Base-by-base conservation (phyloP, 2,888 invertebrate species). In the Acronicta alni region DNA sequence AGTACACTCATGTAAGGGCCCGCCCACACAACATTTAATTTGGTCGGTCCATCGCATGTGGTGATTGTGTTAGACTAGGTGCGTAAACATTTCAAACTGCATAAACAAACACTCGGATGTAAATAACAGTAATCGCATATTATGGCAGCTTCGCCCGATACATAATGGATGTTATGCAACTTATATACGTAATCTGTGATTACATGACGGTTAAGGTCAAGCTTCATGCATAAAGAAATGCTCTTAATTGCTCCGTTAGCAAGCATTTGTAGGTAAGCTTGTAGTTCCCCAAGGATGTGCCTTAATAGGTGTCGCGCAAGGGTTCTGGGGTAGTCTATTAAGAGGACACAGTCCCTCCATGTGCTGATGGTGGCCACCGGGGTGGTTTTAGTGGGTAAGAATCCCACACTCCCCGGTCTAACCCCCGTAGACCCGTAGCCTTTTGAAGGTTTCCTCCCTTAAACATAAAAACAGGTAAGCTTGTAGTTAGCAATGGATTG, bases 121-220 rank as follows among this genome's bases (percentile, higher is more conserved):
- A 32, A 55, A 55, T 65, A 64, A 42, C 46, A 35, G 43, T 67
- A 51, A 66, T 47, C 38, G 15, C 15, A 20, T 15, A 45, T 38
- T 39, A 35, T 44, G 47, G 32, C 43, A 58, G 48, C 16, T 53
- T 51, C 30, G 35, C 18, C 5, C 12, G 57, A 39, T 26, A 23
- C 35, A 74, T 60, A 74, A 76, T 64, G 53, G 23, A 14, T 35
- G 59, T 77, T 79, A 71, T 64, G 66, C 38, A 75, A 79, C 26
- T 51, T 48, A 57, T 46, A n/a, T n/a, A n/a, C n/a, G 57, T 72
- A 79, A 80, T 64, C 51, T n/a, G 7, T 58, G 59, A 79, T 77
- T 79, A 69, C 57, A n/a, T 65, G 57, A 46, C 59, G 67, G 74
- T 66, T 74, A 77, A 76, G 76, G 80, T 67, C 68, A 72, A 46